Evolutionary conservation across 2,113 vertebrate species (phyloP).

Genomic region (Leucosticte australis): DNA sequence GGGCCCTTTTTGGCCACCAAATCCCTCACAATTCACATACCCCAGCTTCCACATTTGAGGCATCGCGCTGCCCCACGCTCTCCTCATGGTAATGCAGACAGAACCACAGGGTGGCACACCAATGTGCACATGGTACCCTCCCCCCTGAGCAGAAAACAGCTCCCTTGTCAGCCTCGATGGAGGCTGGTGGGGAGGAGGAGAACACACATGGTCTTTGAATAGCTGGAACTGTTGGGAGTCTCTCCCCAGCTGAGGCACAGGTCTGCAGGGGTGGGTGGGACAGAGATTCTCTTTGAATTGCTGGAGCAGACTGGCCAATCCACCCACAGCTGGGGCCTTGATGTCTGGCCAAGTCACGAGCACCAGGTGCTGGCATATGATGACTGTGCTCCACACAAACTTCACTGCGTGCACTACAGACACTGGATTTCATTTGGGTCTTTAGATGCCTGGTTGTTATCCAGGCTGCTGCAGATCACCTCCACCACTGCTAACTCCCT

Average conservation of each 20-base stretch:
- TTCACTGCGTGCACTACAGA: fast-evolving
- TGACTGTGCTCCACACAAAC: background rate
- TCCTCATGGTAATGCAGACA: fast-evolving
- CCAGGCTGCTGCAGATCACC: background rate
- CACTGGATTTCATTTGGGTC: background rate
- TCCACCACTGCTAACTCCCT: background rate
- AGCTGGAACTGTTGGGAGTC: background rate
- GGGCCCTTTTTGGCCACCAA: background rate
- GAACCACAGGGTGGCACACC: background rate
- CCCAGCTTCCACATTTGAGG: background rate
- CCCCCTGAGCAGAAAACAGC: background rate
- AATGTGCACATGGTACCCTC: background rate
- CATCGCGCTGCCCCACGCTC: background rate
- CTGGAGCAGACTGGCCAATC: background rate
- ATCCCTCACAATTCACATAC: background rate
- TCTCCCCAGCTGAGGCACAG: background rate
- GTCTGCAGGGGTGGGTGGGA: background rate
- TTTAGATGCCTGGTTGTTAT: background rate
- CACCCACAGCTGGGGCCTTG: background rate
- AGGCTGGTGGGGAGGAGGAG: background rate
- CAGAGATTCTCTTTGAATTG: background rate
- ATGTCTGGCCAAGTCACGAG: background rate
- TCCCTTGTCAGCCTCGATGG: background rate
- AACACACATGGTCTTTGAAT: background rate
- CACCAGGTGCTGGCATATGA: background rate